Evolutionary conservation across 2,888 invertebrate genomes (phyloP).

Genomic region (Sinotaia quadrata): DNA sequence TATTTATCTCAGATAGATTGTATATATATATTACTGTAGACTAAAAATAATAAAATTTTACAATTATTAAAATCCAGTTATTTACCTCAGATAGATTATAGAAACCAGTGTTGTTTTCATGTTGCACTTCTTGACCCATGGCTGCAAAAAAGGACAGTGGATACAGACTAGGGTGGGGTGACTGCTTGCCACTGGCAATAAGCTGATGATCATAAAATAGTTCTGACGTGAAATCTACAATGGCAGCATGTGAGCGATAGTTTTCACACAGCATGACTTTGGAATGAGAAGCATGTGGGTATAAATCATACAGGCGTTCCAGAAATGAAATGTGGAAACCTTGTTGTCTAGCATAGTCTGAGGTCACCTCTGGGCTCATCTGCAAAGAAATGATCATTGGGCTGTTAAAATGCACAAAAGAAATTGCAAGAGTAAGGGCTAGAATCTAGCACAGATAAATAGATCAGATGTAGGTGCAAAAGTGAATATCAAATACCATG

Average conservation of each 20-base stretch:
- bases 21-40: background rate
- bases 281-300: slow-evolving; percentile 82
- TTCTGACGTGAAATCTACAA: slow-evolving; percentile 86
- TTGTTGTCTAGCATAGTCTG: slow-evolving; percentile 75
- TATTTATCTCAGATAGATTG: background rate
- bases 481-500: no score
- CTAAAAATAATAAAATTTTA: background rate
- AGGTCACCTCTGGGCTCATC: slow-evolving; percentile 85
- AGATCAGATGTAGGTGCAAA: no score
- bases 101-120: slow-evolving; percentile 81
- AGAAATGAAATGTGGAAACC: slow-evolving; percentile 78
- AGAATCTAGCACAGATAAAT: no score
- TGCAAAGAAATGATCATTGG: slow-evolving; percentile 62
- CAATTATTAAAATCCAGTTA: no score
- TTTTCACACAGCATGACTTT: slow-evolving; percentile 84
- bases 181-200: slow-evolving; percentile 82
- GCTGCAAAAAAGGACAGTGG: slow-evolving; percentile 87
- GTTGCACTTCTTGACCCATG: slow-evolving; percentile 85
- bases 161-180: slow-evolving; percentile 80
- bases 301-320: slow-evolving; percentile 84
- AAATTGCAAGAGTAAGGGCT: no score
- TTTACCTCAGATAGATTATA: slow-evolving; percentile 84
- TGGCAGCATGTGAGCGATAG: slow-evolving; percentile 86
- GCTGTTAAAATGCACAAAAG: no score
- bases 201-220: slow-evolving; percentile 86